phyloP scores from a whole-genome alignment of 2,113 vertebrate species.

The Porphyrio hochstetteri region DNA sequence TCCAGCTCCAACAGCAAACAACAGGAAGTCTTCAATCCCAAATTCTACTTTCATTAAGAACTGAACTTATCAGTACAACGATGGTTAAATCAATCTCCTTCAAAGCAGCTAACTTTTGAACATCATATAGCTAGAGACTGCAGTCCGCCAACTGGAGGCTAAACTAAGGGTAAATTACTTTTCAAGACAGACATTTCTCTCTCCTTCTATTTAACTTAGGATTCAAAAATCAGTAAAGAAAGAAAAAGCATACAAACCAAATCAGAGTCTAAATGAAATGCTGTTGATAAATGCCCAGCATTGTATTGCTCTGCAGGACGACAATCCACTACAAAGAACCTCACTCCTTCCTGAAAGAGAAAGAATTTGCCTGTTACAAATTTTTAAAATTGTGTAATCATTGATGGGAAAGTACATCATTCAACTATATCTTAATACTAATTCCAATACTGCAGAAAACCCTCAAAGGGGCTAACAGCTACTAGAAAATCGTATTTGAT shows the following conservation, averaged over 20 bases:
- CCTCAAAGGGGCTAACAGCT: not conserved
- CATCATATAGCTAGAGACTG: not conserved
- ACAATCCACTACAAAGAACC: conserved; percentile 98
- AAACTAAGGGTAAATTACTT: not conserved
- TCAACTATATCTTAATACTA: not conserved
- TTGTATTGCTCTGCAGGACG: conserved; percentile 99
- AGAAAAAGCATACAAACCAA: conserved; percentile 81
- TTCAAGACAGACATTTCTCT: not conserved
- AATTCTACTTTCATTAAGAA: not conserved
- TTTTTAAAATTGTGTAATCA: not conserved
- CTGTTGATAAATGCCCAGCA: conserved; percentile 94
- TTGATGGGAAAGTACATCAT: not conserved
- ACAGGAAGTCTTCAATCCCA: not conserved
- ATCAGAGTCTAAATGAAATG: conserved; percentile 98
- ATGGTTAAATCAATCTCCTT: not conserved
- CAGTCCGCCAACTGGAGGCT: not conserved
- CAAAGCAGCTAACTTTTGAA: not conserved
- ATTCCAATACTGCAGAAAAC: not conserved
- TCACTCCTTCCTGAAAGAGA: conserved; percentile 89
- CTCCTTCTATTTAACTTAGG: not conserved
- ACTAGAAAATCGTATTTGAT: not conserved
- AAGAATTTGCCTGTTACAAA: not conserved
- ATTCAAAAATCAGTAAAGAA: not conserved
- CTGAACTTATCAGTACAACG: not conserved
- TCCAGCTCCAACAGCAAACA: not conserved